Conservation (phyloP, 2,113 vertebrate genomes). For the Heliornis fulica region DNA sequence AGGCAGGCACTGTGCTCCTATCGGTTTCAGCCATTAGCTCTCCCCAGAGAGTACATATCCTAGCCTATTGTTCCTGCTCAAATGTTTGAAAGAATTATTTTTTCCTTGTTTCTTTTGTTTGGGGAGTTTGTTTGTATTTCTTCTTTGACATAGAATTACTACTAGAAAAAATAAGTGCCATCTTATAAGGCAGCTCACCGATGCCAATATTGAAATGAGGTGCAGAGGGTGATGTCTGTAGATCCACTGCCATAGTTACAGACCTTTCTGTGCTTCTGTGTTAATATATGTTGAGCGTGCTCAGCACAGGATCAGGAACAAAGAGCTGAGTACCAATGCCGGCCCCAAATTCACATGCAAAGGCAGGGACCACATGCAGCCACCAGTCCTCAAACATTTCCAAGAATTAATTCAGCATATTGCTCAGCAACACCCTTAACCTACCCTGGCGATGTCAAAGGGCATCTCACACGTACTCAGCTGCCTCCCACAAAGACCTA, state of each 20-base stretch:
- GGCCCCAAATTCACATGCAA: not conserved
- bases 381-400: not conserved
- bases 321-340: not conserved
- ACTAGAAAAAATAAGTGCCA: not conserved
- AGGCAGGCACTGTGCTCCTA: not conserved
- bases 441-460: not conserved
- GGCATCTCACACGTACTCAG: not conserved
- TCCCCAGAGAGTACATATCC: constrained; percentile 58
- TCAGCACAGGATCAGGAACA: not conserved
- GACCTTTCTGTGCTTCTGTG: not conserved
- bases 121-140: constrained; percentile 59
- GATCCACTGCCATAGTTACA: not conserved
- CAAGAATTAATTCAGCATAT: not conserved
- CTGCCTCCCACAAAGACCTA: not conserved
- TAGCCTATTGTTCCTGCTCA: constrained; percentile 66
- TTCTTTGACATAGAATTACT: constrained; percentile 45
- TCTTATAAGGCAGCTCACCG: not conserved
- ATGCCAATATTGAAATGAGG: not conserved
- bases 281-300: not conserved
- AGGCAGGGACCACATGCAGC: not conserved
- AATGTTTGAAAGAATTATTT: constrained; percentile 69
- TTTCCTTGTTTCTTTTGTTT: constrained; percentile 66
- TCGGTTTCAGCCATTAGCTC: constrained; percentile 20
- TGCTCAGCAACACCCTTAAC: not conserved
- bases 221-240: not conserved